These are phyloP conservation scores for Triops cancriformis DNA, from an alignment of 1,140 invertebrate species.

Conservation along the genomic window DNA sequence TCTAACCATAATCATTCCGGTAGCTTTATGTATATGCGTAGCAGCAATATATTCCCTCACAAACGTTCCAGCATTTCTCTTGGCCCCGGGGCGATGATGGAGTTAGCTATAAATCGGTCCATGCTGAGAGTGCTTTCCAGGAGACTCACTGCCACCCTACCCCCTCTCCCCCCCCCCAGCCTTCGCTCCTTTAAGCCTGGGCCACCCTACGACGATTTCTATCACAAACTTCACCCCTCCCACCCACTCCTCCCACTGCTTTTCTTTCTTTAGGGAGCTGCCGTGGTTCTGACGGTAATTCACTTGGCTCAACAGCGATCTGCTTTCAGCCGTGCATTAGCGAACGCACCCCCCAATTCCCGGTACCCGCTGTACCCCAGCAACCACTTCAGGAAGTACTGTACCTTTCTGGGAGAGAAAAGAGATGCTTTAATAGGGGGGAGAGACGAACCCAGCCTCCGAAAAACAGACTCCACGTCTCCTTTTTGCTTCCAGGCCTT, in stretches of 20 bases:
- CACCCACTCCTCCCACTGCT: neutral
- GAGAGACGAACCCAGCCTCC: neutral
- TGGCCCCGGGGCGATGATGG: neutral
- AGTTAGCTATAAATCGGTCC: constrained; percentile 10
- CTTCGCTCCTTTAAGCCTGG: neutral
- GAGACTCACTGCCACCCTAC: neutral
- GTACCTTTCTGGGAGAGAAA: neutral
- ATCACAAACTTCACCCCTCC: neutral
- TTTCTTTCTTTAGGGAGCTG: constrained; percentile 3
- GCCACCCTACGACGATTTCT: neutral
- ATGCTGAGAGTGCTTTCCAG: neutral
- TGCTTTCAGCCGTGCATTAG: constrained; percentile 12
- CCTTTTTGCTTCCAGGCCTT: too few species aligned
- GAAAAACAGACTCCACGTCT: too few species aligned
- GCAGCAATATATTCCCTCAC: constrained; percentile 3
- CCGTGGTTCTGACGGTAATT: constrained; percentile 1
- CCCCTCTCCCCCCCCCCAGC: too few species aligned
- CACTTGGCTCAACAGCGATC: constrained; percentile 12
- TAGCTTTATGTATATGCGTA: constrained; percentile 1
- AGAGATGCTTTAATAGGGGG: neutral
- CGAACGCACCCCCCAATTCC: neutral
- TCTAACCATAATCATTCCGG: neutral
- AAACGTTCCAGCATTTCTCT: neutral
- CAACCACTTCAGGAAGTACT: constrained; percentile 9
- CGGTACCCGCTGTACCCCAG: neutral